Evolutionary conservation across 1,140 invertebrate genomes (phyloP).

Genomic region (Drosophila auraria): DNA sequence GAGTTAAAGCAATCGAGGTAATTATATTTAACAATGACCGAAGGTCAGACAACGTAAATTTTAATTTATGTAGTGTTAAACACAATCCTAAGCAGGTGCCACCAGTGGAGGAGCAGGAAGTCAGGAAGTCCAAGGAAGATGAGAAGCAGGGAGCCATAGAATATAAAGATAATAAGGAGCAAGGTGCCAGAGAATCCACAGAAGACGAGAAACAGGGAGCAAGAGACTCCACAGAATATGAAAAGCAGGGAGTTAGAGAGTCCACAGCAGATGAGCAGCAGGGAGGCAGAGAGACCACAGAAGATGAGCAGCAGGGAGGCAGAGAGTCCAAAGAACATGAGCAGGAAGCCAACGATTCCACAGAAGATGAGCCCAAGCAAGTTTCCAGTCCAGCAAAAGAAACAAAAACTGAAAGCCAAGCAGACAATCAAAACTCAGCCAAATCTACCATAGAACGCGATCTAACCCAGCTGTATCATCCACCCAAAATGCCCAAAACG

Average conservation of each 20-base stretch:
- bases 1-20: slow-evolving; percentile 23
- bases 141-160: neutral
- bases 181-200: neutral
- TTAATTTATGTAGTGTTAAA: slow-evolving; percentile 44
- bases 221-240: neutral
- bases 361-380: neutral
- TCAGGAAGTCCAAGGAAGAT: neutral
- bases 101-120: slow-evolving; percentile 8
- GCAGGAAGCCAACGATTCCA: neutral
- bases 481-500: slow-evolving; percentile 61
- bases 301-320: too few relatives aligned
- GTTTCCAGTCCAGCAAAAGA: neutral
- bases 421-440: neutral
- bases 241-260: neutral
- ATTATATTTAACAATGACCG: slow-evolving; percentile 4
- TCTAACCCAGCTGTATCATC: slow-evolving; percentile 59
- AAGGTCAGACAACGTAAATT: slow-evolving; percentile 26
- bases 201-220: neutral
- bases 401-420: neutral
- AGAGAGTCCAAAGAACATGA: neutral
- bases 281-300: neutral
- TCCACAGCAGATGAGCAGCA: neutral
- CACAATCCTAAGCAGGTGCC: slow-evolving; percentile 27
- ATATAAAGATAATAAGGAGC: neutral
- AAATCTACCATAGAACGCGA: slow-evolving; percentile 42